phyloP scores from a whole-genome alignment of 2,113 vertebrate genomes.

The Taxidea taxus region DNA sequence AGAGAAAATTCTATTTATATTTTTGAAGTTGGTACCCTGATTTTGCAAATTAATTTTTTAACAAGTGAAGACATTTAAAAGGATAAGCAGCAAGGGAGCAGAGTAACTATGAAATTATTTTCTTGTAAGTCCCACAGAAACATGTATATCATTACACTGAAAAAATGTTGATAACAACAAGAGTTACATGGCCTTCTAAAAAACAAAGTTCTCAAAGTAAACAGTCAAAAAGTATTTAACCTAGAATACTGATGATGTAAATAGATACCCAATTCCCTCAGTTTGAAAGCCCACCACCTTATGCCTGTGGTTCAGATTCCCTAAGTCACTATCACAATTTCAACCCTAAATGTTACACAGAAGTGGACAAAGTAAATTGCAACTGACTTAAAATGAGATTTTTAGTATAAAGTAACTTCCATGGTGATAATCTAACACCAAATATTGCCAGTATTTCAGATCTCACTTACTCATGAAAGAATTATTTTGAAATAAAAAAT shows the following conservation, averaged over 20 bases:
- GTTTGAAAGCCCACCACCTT: background rate
- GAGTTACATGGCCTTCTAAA: background rate
- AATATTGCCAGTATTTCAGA: background rate
- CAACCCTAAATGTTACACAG: background rate
- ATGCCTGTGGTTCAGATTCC: background rate
- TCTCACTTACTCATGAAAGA: slow-evolving; percentile 1
- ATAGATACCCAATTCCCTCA: background rate
- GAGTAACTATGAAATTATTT: background rate
- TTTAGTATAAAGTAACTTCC: background rate
- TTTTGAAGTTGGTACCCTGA: background rate
- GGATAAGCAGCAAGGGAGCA: background rate
- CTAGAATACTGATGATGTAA: background rate
- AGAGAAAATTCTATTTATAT: slow-evolving; percentile 32
- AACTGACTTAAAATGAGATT: slow-evolving; percentile 26
- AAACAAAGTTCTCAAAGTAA: slow-evolving; percentile 22
- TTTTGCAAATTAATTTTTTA: slow-evolving; percentile 14
- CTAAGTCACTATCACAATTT: background rate
- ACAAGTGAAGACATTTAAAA: slow-evolving; percentile 49
- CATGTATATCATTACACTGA: background rate
- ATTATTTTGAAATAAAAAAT: slow-evolving; percentile 18
- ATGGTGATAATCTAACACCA: background rate
- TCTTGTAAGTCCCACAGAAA: background rate
- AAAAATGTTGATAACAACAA: background rate
- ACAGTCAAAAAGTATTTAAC: background rate
- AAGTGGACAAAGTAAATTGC: background rate